These are phyloP conservation scores for Hermatobates lingyangjiaoensis DNA, from an alignment of 1,140 invertebrate species.

Conservation along the genomic window DNA sequence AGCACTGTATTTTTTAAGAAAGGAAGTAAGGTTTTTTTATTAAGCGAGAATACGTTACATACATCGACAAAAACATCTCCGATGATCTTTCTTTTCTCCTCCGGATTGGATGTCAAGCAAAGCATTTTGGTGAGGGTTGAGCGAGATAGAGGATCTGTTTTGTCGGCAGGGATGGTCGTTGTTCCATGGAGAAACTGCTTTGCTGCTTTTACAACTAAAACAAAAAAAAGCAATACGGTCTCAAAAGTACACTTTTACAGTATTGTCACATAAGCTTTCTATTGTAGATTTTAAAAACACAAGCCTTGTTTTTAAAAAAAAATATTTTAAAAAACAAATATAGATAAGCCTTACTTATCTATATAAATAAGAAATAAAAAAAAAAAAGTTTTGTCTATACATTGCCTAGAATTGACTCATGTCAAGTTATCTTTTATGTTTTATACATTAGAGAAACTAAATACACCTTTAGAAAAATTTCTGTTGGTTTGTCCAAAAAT, in stretches of 20 bases:
- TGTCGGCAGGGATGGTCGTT: slow-evolving; percentile 51
- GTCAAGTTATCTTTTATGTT: too few relatives aligned
- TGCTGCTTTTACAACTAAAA: slow-evolving; percentile 45
- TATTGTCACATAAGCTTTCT: neutral
- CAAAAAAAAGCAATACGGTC: neutral
- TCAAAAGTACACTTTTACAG: neutral
- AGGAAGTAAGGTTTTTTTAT: too few relatives aligned
- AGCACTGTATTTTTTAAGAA: too few relatives aligned
- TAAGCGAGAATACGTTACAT: slow-evolving; percentile 6
- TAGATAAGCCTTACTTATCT: neutral
- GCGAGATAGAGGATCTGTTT: slow-evolving; percentile 30
- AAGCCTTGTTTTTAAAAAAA: neutral
- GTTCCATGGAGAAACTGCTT: slow-evolving; percentile 55
- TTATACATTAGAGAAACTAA: too few relatives aligned
- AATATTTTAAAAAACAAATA: neutral
- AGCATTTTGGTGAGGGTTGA: slow-evolving; percentile 68
- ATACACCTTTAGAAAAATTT: too few relatives aligned
- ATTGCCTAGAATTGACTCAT: too few relatives aligned
- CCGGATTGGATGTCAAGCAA: slow-evolving; percentile 70
- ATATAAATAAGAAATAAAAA: neutral
- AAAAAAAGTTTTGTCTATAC: too few relatives aligned
- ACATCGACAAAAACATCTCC: slow-evolving; percentile 91
- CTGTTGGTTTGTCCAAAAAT: too few relatives aligned
- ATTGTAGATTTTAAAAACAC: neutral
- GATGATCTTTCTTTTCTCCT: slow-evolving; percentile 96